Evolutionary conservation across 2,888 invertebrate species (phyloP), one percentile per base, ranked within the genome.

Genomic region (Habroteleia sp.): DNA sequence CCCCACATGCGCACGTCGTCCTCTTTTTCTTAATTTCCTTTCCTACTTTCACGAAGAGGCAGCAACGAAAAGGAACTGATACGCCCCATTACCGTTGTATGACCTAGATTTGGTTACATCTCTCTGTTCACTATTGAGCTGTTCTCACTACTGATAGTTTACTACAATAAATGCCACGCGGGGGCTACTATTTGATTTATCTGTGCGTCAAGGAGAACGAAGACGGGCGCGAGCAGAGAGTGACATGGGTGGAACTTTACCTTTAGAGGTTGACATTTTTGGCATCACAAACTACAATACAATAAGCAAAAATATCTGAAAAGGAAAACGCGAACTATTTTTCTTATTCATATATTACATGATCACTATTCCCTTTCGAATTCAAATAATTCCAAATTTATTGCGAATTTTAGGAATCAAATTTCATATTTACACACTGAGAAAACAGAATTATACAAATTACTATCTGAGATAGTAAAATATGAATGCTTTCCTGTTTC

Each of bases 71-170:
- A 84, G 84, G 87, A 86, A 87, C 87, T 79, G 85, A 84, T 86
- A 87, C 85, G 87, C 87, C 87, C 87, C 84, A 87, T 87, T 87
- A 87, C 87, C 86, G 85, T 86, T 87, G 87, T 87, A 87, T 83
- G 85, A 81, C 80, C 77, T 83, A 81, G 86, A 82, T 87, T 85
- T 83, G 84, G 86, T 87, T 87, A 87, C 87, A 81, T 86, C 85
- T 87, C 87, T 72, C 83, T 84, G 87, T 87, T 86, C 87, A 85
- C 85, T 83, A 86, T 87, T 86, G 86, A 87, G 85, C 84, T 82
- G 84, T 86, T 85, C 85, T 81, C 85, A 83, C 86, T 84, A 82
- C 82, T 85, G 83, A 86, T 85, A 85, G 86, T 85, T 85, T 84
- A 81, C 81, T 83, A 83, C 83, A 82, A 73, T 84, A 84, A 84